Evolutionary conservation across 2,888 invertebrate species (phyloP).

Genomic region (Fragum sueziense): DNA sequence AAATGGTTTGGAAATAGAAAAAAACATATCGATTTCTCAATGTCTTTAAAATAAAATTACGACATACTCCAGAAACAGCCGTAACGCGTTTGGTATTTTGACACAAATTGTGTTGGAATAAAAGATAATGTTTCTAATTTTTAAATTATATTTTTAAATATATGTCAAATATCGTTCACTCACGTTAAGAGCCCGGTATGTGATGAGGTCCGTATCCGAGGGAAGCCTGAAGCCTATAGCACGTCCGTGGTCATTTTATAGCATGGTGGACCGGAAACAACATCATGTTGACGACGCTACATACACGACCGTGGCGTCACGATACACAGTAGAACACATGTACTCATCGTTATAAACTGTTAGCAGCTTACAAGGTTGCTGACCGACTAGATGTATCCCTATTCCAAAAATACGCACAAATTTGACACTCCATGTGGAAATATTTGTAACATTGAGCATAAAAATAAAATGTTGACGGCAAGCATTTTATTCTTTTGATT

Average conservation of each 20-base stretch:
- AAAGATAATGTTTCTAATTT: no score
- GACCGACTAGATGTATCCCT: background rate
- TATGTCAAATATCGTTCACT: no score
- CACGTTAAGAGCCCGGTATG: conserved; percentile 10
- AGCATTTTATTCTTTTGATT: background rate
- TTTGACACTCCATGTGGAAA: no score
- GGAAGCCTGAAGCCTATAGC: conserved; percentile 5
- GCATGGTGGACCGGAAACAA: conserved; percentile 5
- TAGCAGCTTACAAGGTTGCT: background rate
- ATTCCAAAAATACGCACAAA: no score
- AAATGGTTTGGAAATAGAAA: no score
- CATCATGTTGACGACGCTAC: background rate
- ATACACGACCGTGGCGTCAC: background rate
- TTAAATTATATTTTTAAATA: no score
- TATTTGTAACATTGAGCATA: background rate
- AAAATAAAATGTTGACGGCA: background rate
- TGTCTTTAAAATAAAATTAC: no score
- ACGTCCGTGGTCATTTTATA: background rate
- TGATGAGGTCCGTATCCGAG: conserved; percentile 10
- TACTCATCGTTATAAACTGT: background rate
- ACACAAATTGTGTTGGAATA: no score
- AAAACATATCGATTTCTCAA: no score
- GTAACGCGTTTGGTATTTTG: no score
- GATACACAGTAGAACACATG: background rate
- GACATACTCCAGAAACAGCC: no score